These are phyloP conservation scores for Drosophila ohnishii DNA, from an alignment of 1,140 invertebrate genomes.

Conservation along the genomic window DNA sequence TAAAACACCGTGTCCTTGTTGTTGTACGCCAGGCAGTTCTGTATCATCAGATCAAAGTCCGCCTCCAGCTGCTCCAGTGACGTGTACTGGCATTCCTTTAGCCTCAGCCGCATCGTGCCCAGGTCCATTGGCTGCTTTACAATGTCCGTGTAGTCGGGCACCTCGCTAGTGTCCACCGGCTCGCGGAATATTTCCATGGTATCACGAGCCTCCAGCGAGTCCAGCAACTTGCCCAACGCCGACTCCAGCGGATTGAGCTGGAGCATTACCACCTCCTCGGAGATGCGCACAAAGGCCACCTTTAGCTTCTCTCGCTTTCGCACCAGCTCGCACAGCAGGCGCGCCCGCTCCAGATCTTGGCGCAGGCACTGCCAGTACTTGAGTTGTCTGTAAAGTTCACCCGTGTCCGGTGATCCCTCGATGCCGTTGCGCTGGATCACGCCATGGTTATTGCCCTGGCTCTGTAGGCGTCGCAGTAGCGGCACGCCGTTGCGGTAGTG, in stretches of 20 bases:
- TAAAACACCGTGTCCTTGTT: slow-evolving; percentile 95
- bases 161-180: slow-evolving; percentile 95
- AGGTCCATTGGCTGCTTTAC: slow-evolving; percentile 98
- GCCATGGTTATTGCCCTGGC: slow-evolving; percentile 85
- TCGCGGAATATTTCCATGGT: slow-evolving; percentile 95
- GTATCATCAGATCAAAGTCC: slow-evolving; percentile 97
- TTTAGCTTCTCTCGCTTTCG: slow-evolving; percentile 98
- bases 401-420: slow-evolving; percentile 85
- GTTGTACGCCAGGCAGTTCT: slow-evolving; percentile 97
- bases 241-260: slow-evolving; percentile 92
- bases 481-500: slow-evolving; percentile 98
- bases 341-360: slow-evolving; percentile 96
- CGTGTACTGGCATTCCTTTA: slow-evolving; percentile 90
- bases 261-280: slow-evolving; percentile 91
- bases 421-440: slow-evolving; percentile 83
- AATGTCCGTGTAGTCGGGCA: slow-evolving; percentile 96
- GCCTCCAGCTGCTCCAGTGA: slow-evolving; percentile 91
- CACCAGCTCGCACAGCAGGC: slow-evolving; percentile 96
- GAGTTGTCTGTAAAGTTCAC: slow-evolving; percentile 92
- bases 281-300: slow-evolving; percentile 92
- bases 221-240: slow-evolving; percentile 89
- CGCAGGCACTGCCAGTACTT: slow-evolving; percentile 97
- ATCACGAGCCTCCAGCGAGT: slow-evolving; percentile 91
- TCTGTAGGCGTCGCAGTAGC: slow-evolving; percentile 93
- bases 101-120: slow-evolving; percentile 93